Percentiles rank a stretch among this genome's conserved stretches.
Conservation (phyloP, 2,888 invertebrate genomes). For the Epistrophella euchroma region DNA sequence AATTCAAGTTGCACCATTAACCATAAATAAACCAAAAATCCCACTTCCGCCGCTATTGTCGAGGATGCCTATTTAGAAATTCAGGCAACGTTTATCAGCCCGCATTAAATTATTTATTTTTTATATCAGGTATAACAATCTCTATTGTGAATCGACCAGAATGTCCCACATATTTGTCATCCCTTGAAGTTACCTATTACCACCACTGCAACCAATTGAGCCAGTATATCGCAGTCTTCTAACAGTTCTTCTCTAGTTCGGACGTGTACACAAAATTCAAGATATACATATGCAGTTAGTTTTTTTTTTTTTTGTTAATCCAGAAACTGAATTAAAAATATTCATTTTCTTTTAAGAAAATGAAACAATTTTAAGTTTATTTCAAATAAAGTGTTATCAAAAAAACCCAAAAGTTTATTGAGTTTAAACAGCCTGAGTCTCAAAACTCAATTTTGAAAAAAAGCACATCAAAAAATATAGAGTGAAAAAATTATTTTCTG, state of each 20-base stretch:
- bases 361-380: slow-evolving; percentile 20
- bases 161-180: slow-evolving; percentile 42
- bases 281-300: neutral
- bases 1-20: slow-evolving; percentile 19
- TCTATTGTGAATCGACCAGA: slow-evolving; percentile 60
- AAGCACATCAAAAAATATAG: slow-evolving; percentile 7
- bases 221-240: slow-evolving; percentile 47
- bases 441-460: neutral
- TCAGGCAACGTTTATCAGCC: slow-evolving; percentile 45
- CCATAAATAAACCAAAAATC: slow-evolving; percentile 1
- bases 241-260: slow-evolving; percentile 29
- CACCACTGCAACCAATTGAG: neutral
- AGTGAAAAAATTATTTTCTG: slow-evolving; percentile 28
- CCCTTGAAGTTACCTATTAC: neutral
- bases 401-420: neutral
- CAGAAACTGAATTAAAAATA: slow-evolving; percentile 3
- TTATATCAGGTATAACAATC: slow-evolving; percentile 6
- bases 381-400: neutral
- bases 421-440: neutral
- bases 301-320: neutral
- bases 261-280: slow-evolving; percentile 50
- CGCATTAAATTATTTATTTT: slow-evolving; percentile 48
- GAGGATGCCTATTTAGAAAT: slow-evolving; percentile 37
- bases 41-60: neutral
- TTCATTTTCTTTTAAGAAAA: slow-evolving; percentile 23